phyloP scores from a whole-genome alignment of 2,797 vertebrate species.

The Yasuhikotakia modesta region DNA sequence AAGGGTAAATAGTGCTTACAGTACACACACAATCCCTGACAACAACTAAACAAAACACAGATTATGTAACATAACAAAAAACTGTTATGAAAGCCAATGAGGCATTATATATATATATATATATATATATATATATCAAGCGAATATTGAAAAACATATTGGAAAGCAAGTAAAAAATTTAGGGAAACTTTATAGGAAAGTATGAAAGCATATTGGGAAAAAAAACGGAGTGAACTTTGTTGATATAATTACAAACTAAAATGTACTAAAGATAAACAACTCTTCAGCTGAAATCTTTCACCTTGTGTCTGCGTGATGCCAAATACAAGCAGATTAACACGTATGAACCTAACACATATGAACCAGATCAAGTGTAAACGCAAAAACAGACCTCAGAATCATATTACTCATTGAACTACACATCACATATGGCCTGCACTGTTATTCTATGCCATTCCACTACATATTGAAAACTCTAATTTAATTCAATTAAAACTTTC shows the following conservation, averaged over 20 bases:
- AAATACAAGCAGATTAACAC: slow-evolving; percentile 23
- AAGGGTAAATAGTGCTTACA: slow-evolving; percentile 10
- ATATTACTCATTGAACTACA: slow-evolving; percentile 48
- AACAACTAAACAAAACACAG: too few relatives aligned
- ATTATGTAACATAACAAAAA: too few relatives aligned
- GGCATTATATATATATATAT: slow-evolving; percentile 1
- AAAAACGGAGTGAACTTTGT: not conserved
- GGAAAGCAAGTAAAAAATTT: not conserved
- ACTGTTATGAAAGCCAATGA: not conserved
- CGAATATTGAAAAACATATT: too few relatives aligned
- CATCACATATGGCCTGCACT: slow-evolving; percentile 67
- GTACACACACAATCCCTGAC: not conserved
- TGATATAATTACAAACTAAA: not conserved
- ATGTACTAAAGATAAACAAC: not conserved
- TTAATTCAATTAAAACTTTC: slow-evolving; percentile 84
- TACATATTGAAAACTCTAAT: slow-evolving; percentile 75
- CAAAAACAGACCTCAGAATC: slow-evolving; percentile 12
- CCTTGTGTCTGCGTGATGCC: slow-evolving; percentile 11
- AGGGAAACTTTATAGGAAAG: not conserved
- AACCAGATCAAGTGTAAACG: not conserved
- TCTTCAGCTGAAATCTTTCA: too few relatives aligned
- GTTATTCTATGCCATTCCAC: slow-evolving; percentile 64
- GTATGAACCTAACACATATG: slow-evolving; percentile 19
- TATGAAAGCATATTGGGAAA: not conserved
- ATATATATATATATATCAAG: too few relatives aligned